Evolutionary conservation across 2,888 invertebrate species (phyloP), one percentile per base, ranked within the genome.

Genomic region (Lacanobia oleracea): DNA sequence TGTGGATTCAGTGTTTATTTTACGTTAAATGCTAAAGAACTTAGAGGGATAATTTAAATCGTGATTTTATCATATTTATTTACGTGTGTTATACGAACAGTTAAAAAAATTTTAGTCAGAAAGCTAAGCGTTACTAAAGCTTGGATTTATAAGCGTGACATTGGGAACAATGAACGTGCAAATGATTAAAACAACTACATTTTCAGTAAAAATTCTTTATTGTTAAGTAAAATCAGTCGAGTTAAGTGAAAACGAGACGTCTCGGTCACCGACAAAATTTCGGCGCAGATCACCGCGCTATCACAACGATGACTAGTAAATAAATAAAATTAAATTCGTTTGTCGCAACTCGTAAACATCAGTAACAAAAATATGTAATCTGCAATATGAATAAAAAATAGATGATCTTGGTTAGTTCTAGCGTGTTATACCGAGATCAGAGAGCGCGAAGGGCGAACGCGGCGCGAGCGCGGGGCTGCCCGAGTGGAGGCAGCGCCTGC

Each of bases 381-480:
- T 90, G 80, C 80, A 91, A 91, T 90, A 90, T 89, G 86, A 85
- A 86, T 91, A 91, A 88, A 93, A 94, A 94, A 93, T 94, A 94
- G 88, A 93, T 91, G 92, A 93, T 92, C 91, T 93, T 88, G 91
- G 94, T 95, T 95, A 95, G 93, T 94, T 88, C 90, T 93, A 93
- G 92, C 90, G 90, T 92, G 94, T 95, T 95, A 95, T 95, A 96
- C 95, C 95, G 95, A 95, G 95, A 94, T 95, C 94, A 94, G 92
- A 93, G 94, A 92, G 91, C 89, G 92, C 89, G 91, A 90, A 85
- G 87, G 87, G 92, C 89, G 89, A 88, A 89, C 92, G 90, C 91
- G 90, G 86, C 89, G 88, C 91, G 91, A 89, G 91, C 89, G 88
- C 85, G 87, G 90, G 87, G 84, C 86, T 87, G 73, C 70, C 27